Base-by-base conservation (phyloP, 1,140 invertebrate species). In the Cyclina sinensis region DNA sequence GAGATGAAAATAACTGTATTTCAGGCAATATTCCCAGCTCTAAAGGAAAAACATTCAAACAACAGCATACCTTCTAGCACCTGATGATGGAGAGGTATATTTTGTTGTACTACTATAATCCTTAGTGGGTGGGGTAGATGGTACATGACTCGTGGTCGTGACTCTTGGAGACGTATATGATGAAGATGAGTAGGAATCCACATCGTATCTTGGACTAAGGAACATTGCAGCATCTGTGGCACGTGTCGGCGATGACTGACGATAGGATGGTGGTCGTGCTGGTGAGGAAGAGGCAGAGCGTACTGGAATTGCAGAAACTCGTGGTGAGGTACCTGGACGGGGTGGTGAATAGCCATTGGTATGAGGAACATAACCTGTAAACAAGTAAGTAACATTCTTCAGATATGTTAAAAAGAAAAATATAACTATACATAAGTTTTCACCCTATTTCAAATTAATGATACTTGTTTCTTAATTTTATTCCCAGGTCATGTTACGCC, bases 1-100 rank as follows among this genome's bases (percentile, higher is more conserved):
- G n/a, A n/a, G n/a, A n/a, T n/a, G n/a, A n/a, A n/a, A n/a, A n/a
- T n/a, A n/a, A n/a, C n/a, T n/a, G n/a, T n/a, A n/a, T n/a, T n/a
- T n/a, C n/a, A n/a, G n/a, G n/a, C n/a, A n/a, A n/a, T n/a, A n/a
- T n/a, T n/a, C n/a, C n/a, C n/a, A n/a, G n/a, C n/a, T n/a, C n/a
- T n/a, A n/a, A n/a, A n/a, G n/a, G n/a, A n/a, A n/a, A n/a, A n/a
- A n/a, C n/a, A n/a, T n/a, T n/a, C n/a, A n/a, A n/a, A n/a, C n/a
- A n/a, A 7, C 62, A 24, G 16, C 24, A 2, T 70, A 92, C 92
- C 92, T 91, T 91, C 92, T 92, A 92, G 92, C 92, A 92, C 92
- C 91, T 70, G 91, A 91, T 43, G 74, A 89, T 85, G 78, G 83
- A 16, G 88, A 78, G 88, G 86, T 57, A 59, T 84, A 48, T 51